Conservation (phyloP, 2,797 vertebrate genomes). For the Parauchenoglanis punctatus region DNA sequence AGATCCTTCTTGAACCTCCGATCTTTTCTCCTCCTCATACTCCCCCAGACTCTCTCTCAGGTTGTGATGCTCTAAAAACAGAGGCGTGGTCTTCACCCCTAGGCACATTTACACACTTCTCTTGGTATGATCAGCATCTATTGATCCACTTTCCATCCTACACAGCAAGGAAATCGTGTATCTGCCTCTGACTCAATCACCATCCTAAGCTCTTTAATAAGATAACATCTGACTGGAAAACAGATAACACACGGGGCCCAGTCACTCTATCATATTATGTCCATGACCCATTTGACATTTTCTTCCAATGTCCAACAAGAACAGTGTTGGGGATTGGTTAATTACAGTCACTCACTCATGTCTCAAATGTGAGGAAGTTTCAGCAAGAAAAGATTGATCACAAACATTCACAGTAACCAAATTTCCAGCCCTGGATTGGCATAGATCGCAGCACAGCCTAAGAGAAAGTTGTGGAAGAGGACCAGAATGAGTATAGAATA, state of each 20-base stretch:
- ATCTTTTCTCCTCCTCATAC: slow-evolving; percentile 3
- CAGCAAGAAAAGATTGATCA: slow-evolving; percentile 37
- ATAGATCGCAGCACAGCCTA: slow-evolving; percentile 52
- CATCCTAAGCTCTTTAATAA: neutral
- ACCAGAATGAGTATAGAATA: slow-evolving; percentile 18
- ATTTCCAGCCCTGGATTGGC: slow-evolving; percentile 62
- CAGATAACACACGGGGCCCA: neutral
- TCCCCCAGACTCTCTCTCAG: slow-evolving; percentile 20
- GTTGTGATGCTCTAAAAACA: slow-evolving; percentile 17
- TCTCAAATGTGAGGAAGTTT: slow-evolving; percentile 17
- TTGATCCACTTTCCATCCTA: slow-evolving; percentile 11
- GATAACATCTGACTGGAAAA: neutral
- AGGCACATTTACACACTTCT: slow-evolving; percentile 25
- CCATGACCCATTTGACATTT: neutral
- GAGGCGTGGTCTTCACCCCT: neutral
- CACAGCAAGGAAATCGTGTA: slow-evolving; percentile 4
- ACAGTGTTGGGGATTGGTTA: neutral
- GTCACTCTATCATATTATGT: neutral
- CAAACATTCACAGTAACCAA: slow-evolving; percentile 59
- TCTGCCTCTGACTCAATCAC: slow-evolving; percentile 14
- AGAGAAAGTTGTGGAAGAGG: neutral
- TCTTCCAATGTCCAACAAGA: neutral
- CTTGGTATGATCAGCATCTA: slow-evolving; percentile 15
- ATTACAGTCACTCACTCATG: slow-evolving; percentile 16
- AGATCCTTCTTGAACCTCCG: slow-evolving; percentile 15